phyloP scores from a whole-genome alignment of 2,113 vertebrate species.

The Aspiorhynchus laticeps region DNA sequence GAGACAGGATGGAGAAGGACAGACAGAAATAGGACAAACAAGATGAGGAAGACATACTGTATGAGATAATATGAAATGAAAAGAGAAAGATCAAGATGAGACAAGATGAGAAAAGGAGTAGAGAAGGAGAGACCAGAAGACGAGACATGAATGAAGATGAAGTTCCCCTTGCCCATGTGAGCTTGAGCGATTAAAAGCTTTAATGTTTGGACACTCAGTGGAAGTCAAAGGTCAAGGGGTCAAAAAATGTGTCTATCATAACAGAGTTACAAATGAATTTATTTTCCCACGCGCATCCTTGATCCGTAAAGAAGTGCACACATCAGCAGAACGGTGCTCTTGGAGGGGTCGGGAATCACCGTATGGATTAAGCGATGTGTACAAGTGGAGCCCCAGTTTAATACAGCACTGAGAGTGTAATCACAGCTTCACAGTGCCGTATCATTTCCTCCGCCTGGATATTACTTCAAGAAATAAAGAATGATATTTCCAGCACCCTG shows the following conservation, averaged over 20 bases:
- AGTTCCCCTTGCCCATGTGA: background rate
- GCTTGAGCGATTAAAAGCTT: conserved; percentile 64
- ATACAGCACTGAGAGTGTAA: conserved; percentile 29
- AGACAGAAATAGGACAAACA: background rate
- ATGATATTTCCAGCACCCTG: conserved; percentile 42
- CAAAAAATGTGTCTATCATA: conserved; percentile 19
- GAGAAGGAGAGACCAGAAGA: background rate
- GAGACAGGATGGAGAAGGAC: background rate
- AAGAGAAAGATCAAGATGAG: background rate
- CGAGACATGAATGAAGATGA: background rate
- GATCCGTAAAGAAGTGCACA: conserved; percentile 18
- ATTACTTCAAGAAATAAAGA: conserved; percentile 41
- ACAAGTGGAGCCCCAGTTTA: conserved; percentile 8
- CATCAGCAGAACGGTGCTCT: conserved; percentile 5
- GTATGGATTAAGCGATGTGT: conserved; percentile 25
- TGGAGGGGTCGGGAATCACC: background rate
- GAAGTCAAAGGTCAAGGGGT: conserved; percentile 16
- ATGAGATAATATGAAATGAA: background rate
- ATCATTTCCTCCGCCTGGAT: conserved; percentile 11
- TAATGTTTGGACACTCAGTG: conserved; percentile 58
- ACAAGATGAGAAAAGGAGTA: background rate
- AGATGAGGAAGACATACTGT: background rate
- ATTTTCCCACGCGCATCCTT: conserved; percentile 1
- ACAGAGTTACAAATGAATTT: conserved; percentile 37
- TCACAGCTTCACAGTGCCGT: conserved; percentile 25